A percentile compares a stretch with the other conserved stretches of the same genome.
Evolutionary conservation across 2,888 invertebrate genomes (phyloP).

Genomic region (Rhaphigaster nebulosa): DNA sequence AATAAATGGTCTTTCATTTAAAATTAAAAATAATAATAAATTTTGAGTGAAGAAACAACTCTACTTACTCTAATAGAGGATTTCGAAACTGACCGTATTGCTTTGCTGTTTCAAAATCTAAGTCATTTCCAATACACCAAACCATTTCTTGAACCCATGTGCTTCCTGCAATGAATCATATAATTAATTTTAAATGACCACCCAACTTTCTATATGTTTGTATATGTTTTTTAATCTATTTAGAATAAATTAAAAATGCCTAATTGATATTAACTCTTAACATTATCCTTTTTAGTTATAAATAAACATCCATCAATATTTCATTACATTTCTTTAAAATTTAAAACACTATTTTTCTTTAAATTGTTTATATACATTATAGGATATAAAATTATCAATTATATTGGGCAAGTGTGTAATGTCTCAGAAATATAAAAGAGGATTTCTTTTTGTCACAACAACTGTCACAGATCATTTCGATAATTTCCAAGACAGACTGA

Average conservation of each 20-base stretch:
- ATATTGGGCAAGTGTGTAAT: no score
- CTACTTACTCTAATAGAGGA: constrained; percentile 78
- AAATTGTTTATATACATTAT: no score
- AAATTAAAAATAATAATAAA: not conserved
- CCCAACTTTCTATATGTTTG: not conserved
- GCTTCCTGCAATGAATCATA: constrained; percentile 74
- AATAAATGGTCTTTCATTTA: not conserved
- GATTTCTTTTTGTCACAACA: no score
- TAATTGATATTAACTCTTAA: not conserved
- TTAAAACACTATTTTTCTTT: no score
- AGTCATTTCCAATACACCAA: constrained; percentile 86
- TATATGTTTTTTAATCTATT: not conserved
- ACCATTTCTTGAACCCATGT: constrained; percentile 96
- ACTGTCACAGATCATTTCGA: no score
- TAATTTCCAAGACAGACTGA: no score
- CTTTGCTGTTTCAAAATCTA: constrained; percentile 83
- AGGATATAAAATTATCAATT: no score
- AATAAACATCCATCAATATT: not conserved
- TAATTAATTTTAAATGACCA: not conserved
- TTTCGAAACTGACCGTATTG: constrained; percentile 75
- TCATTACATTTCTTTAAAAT: no score
- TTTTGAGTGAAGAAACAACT: not conserved
- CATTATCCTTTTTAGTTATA: not conserved
- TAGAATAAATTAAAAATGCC: not conserved
- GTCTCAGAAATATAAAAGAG: no score